Conservation (phyloP, 2,888 invertebrate species). For the Achlya flavicornis region DNA sequence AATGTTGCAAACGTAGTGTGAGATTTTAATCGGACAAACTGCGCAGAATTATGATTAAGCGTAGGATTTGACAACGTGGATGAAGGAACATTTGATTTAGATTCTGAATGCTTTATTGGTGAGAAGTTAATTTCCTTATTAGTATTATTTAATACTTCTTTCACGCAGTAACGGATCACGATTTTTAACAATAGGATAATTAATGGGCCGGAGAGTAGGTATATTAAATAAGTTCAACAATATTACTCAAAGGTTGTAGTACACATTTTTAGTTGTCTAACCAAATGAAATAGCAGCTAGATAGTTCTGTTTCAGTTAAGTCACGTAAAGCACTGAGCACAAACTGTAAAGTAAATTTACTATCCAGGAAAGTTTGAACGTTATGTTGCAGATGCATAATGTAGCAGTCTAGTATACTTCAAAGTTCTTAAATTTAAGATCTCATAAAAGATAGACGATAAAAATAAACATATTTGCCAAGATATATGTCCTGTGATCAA, state of each 20-base stretch:
- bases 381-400: constrained; percentile 4
- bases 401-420: not conserved
- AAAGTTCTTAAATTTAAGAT: not conserved
- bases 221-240: no score
- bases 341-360: not conserved
- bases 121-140: no score
- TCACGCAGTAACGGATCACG: no score
- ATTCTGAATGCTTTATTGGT: no score
- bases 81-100: not conserved
- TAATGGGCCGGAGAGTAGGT: no score
- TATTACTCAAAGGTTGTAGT: no score
- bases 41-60: not conserved
- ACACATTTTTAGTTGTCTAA: not conserved
- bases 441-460: not conserved
- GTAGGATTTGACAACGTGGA: not conserved
- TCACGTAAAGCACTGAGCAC: not conserved
- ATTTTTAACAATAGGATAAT: no score
- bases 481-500: constrained; percentile 1
- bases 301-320: not conserved
- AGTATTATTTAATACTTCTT: no score
- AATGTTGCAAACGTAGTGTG: not conserved
- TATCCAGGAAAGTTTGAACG: constrained; percentile 1
- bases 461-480: not conserved
- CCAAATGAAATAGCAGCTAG: not conserved
- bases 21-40: constrained; percentile 1